Percentiles rank a stretch among this genome's conserved stretches.
Evolutionary conservation across 2,797 vertebrate genomes (phyloP).

Genomic region (Cryptoblepharus egeriae): DNA sequence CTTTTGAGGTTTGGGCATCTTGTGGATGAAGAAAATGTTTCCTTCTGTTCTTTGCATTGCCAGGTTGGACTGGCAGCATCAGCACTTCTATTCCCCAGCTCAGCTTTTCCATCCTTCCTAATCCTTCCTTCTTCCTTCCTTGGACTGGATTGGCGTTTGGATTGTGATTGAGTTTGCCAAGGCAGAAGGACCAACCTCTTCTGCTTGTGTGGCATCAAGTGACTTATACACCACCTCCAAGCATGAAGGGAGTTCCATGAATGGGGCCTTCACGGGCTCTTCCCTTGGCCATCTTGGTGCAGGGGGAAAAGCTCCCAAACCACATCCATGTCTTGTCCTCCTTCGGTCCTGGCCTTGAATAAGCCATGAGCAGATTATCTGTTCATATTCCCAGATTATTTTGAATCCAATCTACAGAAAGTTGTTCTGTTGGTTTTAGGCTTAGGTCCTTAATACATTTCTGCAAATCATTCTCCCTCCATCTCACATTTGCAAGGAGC

Average conservation of each 20-base stretch:
- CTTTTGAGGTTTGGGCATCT: too few relatives aligned
- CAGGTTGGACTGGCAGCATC: slow-evolving; percentile 18
- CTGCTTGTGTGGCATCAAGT: too few relatives aligned
- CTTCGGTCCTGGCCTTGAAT: slow-evolving; percentile 48
- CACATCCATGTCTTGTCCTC: background rate
- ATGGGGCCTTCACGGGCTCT: too few relatives aligned
- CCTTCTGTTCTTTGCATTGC: too few relatives aligned
- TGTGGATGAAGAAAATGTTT: too few relatives aligned
- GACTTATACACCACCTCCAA: too few relatives aligned
- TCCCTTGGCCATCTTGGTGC: background rate
- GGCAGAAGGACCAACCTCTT: too few relatives aligned
- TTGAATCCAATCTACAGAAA: slow-evolving; percentile 56
- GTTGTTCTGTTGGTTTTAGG: slow-evolving; percentile 67
- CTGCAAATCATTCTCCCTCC: slow-evolving; percentile 70
- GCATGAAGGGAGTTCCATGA: too few relatives aligned
- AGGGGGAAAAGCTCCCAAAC: background rate
- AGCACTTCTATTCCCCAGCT: background rate
- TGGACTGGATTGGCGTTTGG: too few relatives aligned
- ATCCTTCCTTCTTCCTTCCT: too few relatives aligned
- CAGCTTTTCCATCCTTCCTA: background rate
- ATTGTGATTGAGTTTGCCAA: too few relatives aligned
- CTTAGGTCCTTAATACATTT: slow-evolving; percentile 70
- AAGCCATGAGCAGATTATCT: slow-evolving; percentile 61
- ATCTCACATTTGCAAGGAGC: slow-evolving; percentile 69
- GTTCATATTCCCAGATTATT: slow-evolving; percentile 70